Percentiles rank a stretch among this genome's conserved stretches.
Evolutionary conservation across 1,140 invertebrate species (phyloP).

Genomic region (Zaprionus capensis): DNA sequence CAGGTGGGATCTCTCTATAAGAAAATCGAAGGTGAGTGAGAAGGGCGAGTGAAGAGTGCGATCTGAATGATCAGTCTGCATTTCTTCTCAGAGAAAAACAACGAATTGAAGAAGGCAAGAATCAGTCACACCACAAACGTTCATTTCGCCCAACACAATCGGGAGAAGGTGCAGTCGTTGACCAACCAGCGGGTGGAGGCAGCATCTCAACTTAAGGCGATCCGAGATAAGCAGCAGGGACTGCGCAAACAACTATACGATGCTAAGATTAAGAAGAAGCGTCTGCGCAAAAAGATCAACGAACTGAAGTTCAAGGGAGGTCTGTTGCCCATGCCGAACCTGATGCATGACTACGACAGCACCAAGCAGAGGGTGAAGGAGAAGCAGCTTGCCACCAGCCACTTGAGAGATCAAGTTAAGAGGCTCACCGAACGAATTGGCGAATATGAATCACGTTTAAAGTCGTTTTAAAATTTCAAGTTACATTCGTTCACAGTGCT

Average conservation of each 20-base stretch:
- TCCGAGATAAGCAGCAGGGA: background rate
- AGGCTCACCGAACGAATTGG: slow-evolving; percentile 22
- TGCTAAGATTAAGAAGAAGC: slow-evolving; percentile 31
- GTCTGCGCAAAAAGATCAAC: slow-evolving; percentile 16
- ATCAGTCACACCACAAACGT: slow-evolving; percentile 44
- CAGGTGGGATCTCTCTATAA: slow-evolving; percentile 54
- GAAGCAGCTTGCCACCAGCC: slow-evolving; percentile 2
- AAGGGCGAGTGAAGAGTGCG: too few species aligned
- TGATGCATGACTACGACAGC: slow-evolving; percentile 69
- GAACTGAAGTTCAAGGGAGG: slow-evolving; percentile 57
- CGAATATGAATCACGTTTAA: background rate
- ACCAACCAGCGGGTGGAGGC: background rate
- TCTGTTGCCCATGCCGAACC: slow-evolving; percentile 60
- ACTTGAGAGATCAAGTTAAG: slow-evolving; percentile 43
- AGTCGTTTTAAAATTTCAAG: too few species aligned
- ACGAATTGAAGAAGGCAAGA: slow-evolving; percentile 50
- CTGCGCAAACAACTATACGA: slow-evolving; percentile 23
- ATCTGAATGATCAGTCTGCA: background rate
- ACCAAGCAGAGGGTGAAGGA: slow-evolving; percentile 36
- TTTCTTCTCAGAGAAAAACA: slow-evolving; percentile 51
- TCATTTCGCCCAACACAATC: slow-evolving; percentile 58
- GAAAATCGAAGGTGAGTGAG: slow-evolving; percentile 70
- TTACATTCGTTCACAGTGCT: too few species aligned
- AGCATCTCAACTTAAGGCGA: accelerated
- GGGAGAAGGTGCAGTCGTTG: slow-evolving; percentile 53